Conservation (phyloP, 1,140 invertebrate species). For the Palaemon carinicauda region DNA sequence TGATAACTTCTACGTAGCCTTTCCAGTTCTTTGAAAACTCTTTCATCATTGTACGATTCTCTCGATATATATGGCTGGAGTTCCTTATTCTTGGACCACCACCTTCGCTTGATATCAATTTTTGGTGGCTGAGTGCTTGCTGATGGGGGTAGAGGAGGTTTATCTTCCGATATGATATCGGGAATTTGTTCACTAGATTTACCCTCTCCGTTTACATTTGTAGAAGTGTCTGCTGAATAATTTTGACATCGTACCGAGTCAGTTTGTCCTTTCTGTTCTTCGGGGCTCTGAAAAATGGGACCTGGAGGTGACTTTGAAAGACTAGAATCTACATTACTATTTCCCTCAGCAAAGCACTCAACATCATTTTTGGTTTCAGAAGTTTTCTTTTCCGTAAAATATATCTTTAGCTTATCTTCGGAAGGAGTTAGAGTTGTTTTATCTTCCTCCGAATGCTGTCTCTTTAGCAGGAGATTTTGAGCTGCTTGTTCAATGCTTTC, state of each 20-base stretch:
- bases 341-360: no score
- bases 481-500: slow-evolving; percentile 55
- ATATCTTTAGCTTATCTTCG: neutral
- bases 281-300: no score
- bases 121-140: slow-evolving; percentile 40
- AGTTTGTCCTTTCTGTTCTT: no score
- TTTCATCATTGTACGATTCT: slow-evolving; percentile 57
- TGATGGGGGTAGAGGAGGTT: slow-evolving; percentile 49
- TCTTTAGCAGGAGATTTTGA: slow-evolving; percentile 33
- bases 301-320: no score
- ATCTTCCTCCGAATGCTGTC: slow-evolving; percentile 23
- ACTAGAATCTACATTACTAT: no score
- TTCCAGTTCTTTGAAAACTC: slow-evolving; percentile 51
- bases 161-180: slow-evolving; percentile 26
- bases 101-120: slow-evolving; percentile 40
- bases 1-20: slow-evolving; percentile 52
- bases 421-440: neutral
- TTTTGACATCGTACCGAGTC: no score
- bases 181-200: neutral
- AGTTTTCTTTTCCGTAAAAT: no score
- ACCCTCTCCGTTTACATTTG: neutral
- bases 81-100: slow-evolving; percentile 51
- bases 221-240: no score
- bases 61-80: slow-evolving; percentile 54
- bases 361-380: no score